These are phyloP conservation scores for Matsumyia berberina DNA, from an alignment of 2,888 invertebrate genomes.

Conservation along the genomic window DNA sequence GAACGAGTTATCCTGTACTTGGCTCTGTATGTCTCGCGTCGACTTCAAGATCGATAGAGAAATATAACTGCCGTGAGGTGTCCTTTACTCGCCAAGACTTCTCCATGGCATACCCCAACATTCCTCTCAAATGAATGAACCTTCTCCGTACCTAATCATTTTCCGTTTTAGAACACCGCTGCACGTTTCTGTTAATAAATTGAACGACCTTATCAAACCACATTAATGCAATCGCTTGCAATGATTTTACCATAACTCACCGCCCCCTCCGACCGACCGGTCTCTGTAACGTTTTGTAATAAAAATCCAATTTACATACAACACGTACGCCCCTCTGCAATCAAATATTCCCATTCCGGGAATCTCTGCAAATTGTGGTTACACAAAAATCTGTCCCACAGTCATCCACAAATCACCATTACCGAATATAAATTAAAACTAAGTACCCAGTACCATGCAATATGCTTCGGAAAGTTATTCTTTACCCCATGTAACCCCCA, in stretches of 20 bases:
- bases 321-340: slow-evolving; percentile 49
- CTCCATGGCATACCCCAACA: no score
- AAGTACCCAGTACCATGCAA: slow-evolving; percentile 64
- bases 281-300: not conserved
- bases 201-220: not conserved
- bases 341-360: slow-evolving; percentile 48
- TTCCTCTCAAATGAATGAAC: no score
- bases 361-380: slow-evolving; percentile 67
- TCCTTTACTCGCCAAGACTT: no score
- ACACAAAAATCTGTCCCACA: slow-evolving; percentile 63
- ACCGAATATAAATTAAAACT: slow-evolving; percentile 72
- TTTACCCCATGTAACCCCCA: slow-evolving; percentile 64
- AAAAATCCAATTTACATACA: slow-evolving; percentile 55
- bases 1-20: no score
- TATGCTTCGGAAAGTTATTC: slow-evolving; percentile 67
- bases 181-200: not conserved
- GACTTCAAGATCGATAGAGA: no score
- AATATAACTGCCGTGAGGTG: no score
- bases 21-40: no score
- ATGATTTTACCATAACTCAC: not conserved
- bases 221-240: not conserved
- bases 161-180: not conserved
- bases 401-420: slow-evolving; percentile 71
- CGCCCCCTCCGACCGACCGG: no score
- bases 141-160: not conserved